phyloP scores from a whole-genome alignment of 2,113 vertebrate genomes.

The Copsychus sechellarum region DNA sequence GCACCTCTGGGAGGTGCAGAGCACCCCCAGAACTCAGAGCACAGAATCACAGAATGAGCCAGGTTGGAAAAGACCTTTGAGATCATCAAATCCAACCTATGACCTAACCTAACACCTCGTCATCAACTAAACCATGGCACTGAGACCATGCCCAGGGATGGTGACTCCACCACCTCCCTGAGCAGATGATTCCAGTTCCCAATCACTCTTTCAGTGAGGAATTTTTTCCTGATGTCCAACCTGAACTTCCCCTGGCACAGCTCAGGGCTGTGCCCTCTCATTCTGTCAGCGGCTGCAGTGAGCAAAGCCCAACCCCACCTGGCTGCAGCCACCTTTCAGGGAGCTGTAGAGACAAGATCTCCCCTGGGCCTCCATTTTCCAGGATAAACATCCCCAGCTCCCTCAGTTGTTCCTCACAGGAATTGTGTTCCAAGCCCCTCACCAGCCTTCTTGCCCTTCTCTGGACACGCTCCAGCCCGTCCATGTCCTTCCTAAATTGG shows the following conservation, averaged over 20 bases:
- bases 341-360: neutral
- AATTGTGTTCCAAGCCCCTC: neutral
- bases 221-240: neutral
- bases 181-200: neutral
- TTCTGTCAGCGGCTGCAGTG: neutral
- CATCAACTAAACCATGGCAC: neutral
- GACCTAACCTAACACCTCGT: neutral
- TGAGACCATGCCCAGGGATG: neutral
- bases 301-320: neutral
- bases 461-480: fast-evolving
- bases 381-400: neutral
- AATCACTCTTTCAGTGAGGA: neutral
- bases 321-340: neutral
- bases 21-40: neutral
- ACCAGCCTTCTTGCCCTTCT: neutral
- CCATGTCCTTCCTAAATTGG: fast-evolving
- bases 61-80: neutral
- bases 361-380: neutral
- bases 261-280: fast-evolving
- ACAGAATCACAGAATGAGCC: neutral
- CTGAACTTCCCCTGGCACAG: neutral
- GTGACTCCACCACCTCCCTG: neutral
- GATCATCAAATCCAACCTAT: neutral
- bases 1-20: neutral
- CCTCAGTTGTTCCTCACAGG: fast-evolving